phyloP scores from a whole-genome alignment of 53 echinoderm and acorn worm genomes.

The Crossaster papposus region DNA sequence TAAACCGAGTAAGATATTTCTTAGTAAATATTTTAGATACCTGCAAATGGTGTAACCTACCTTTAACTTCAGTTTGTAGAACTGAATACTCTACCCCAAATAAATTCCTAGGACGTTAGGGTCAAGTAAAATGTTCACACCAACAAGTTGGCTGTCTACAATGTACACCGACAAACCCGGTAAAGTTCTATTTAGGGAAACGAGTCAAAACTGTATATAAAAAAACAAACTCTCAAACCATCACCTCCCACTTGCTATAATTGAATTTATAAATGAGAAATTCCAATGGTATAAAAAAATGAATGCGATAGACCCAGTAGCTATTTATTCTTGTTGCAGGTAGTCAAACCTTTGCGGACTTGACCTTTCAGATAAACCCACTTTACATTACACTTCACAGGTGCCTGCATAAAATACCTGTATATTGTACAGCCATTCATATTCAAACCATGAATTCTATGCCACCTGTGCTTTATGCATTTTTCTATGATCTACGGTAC shows the following conservation, averaged over 20 bases:
- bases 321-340: not conserved
- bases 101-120: no score
- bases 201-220: not conserved
- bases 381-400: not conserved
- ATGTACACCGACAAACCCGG: no score
- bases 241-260: not conserved
- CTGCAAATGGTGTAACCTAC: no score
- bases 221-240: not conserved
- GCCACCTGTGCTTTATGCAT: not conserved
- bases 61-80: no score
- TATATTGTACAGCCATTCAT: not conserved
- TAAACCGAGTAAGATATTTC: no score
- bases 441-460: not conserved
- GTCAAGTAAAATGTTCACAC: no score
- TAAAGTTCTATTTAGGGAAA: no score
- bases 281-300: not conserved
- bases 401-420: not conserved
- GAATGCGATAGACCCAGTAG: not conserved
- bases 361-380: not conserved
- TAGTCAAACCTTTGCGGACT: not conserved
- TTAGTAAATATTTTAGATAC: no score
- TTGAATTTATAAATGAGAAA: not conserved
- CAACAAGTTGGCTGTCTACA: no score
- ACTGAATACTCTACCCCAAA: no score
- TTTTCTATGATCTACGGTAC: not conserved